Base-by-base conservation (phyloP, 64 coral and sea anemone genomes). In the Pocillopora damicornis region DNA sequence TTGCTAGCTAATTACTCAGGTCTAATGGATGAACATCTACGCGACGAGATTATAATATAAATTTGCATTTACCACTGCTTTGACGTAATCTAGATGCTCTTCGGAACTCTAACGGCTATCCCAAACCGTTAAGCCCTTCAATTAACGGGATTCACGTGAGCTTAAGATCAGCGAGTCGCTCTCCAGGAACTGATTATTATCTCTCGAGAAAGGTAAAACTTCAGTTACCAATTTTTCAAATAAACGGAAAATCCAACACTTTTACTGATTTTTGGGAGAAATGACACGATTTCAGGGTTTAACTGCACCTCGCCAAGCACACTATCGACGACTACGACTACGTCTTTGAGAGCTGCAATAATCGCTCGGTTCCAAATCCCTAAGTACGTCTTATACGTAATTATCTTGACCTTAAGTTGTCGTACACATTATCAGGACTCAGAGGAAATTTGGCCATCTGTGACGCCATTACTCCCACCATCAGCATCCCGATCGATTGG, bases 401-500 rank as follows among this genome's bases (percentile, higher is more conserved):
- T 73, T 11, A 89, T 89, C 51, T 64, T 89, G 42, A 18, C 78
- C 9, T 22, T 89, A 14, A 80, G 69, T 18, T 2, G 88, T 89
- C 20, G 68, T 81, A 12, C 23, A 63, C 20, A 66, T 88, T 58
- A 88, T 89, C 38, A 15, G 76, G 22, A 73, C 65, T 37, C 45
- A 57, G 60, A 51, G 69, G 66, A 80, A 79, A 89, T 63, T 61
- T 89, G 13, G 88, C 88, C 26, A 22, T 80, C 6, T 89, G 88
- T 34, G 88, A 89, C 38, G 20, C 78, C 20, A 79, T 89, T 17
- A 80, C 76, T 16, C 88, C 88, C 56, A 71, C 77, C 2, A 57
- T 89, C 18, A 89, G 88, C 78, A 79, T 89, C 20, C 88, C 88
- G 67, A 73, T 89, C 60, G 88, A 89, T 14, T 67, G 77, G 66